These are phyloP conservation scores for Baronia brevicornis DNA, from an alignment of 2,888 invertebrate species.

Conservation along the genomic window DNA sequence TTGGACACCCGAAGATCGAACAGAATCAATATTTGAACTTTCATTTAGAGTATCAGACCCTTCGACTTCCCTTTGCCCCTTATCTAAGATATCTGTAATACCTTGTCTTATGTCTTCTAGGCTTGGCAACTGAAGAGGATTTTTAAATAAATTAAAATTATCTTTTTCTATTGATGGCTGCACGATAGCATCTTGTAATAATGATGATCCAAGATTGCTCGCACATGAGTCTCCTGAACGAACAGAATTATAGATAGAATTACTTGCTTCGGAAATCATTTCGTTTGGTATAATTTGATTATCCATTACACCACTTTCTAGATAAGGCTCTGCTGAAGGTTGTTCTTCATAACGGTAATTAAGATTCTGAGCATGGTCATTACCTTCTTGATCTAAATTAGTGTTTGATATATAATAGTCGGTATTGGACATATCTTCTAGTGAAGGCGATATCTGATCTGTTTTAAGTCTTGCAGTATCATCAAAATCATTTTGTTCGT, in stretches of 20 bases:
- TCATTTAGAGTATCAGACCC: constrained; percentile 21
- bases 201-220: constrained; percentile 18
- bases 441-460: no score
- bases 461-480: no score
- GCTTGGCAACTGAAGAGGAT: constrained; percentile 9
- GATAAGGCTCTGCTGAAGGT: no score
- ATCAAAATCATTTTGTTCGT: no score
- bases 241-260: constrained; percentile 13
- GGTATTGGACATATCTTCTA: no score
- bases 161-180: constrained; percentile 26
- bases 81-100: constrained; percentile 30
- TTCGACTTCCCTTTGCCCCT: constrained; percentile 19
- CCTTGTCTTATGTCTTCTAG: constrained; percentile 31
- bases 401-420: no score
- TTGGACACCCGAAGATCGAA: constrained; percentile 5
- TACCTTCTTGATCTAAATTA: no score
- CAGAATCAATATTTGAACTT: constrained; percentile 20
- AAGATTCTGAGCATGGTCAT: no score
- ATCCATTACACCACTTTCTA: background rate
- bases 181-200: constrained; percentile 19
- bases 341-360: no score
- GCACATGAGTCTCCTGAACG: constrained; percentile 15
- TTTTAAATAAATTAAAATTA: background rate
- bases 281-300: constrained; percentile 4
- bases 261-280: constrained; percentile 13